These are phyloP conservation scores for Physella acuta DNA, from an alignment of 1,140 invertebrate species.

Conservation along the genomic window DNA sequence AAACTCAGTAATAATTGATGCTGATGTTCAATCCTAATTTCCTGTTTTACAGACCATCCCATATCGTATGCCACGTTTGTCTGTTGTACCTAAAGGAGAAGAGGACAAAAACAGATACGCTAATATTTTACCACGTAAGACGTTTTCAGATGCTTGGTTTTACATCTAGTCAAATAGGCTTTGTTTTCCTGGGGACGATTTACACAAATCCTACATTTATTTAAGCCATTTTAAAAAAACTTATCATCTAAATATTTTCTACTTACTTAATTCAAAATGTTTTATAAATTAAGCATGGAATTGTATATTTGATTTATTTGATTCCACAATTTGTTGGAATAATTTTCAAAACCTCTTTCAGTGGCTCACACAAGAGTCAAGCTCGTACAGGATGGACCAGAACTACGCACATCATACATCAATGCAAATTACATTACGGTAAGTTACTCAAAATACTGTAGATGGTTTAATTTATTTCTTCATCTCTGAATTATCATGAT, in stretches of 20 bases:
- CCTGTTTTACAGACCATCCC: constrained; percentile 50
- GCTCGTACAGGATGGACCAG: not conserved
- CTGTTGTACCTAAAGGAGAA: constrained; percentile 80
- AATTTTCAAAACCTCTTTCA: no score
- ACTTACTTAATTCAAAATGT: no score
- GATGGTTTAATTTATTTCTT: not conserved
- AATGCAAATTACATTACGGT: constrained; percentile 39
- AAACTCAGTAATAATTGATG: no score
- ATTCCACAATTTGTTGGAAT: no score
- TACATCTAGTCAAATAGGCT: no score
- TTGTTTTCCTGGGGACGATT: no score
- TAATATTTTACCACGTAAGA: constrained; percentile 79
- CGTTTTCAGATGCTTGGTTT: not conserved
- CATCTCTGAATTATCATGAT: not conserved
- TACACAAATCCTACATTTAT: no score
- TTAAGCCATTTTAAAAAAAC: no score
- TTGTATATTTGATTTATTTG: no score
- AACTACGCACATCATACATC: not conserved
- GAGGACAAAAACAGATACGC: constrained; percentile 91
- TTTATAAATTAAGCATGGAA: no score
- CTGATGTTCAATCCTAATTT: no score
- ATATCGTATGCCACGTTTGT: constrained; percentile 55
- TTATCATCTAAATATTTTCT: no score
- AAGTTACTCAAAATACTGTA: constrained; percentile 9
- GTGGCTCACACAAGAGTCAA: constrained; percentile 6